phyloP scores from a whole-genome alignment of 2,113 vertebrate species.

The Grus americana region DNA sequence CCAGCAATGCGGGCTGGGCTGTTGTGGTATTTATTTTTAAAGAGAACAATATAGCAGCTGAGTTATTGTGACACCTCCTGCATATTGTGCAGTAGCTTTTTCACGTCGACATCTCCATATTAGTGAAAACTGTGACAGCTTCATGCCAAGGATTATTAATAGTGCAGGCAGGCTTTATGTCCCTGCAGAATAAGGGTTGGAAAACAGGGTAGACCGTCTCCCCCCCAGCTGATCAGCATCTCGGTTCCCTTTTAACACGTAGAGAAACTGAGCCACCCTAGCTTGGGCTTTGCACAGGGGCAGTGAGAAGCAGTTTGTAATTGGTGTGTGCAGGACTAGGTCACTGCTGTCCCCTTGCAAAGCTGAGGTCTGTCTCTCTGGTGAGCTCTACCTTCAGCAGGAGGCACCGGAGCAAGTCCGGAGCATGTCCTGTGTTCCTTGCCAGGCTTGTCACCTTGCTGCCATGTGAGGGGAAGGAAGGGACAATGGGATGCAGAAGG shows the following conservation, averaged over 20 bases:
- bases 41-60: constrained; percentile 47
- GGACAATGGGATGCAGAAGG: background rate
- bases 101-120: constrained; percentile 14
- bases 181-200: background rate
- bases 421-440: background rate
- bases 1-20: constrained; percentile 1
- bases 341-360: background rate
- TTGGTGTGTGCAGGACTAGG: background rate
- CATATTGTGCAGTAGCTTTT: constrained; percentile 27
- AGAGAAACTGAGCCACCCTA: background rate
- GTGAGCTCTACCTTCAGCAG: background rate
- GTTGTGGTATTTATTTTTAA: constrained; percentile 61
- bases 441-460: background rate
- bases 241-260: background rate
- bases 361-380: background rate
- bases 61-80: constrained; percentile 56
- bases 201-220: background rate
- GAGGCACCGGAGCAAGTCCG: background rate
- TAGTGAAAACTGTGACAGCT: constrained; percentile 53
- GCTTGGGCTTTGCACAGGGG: background rate
- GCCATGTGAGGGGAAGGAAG: background rate
- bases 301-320: background rate
- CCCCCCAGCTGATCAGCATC: background rate
- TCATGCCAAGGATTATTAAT: constrained; percentile 41
- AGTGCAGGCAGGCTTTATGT: constrained; percentile 6